A percentile compares a stretch with the other conserved stretches of the same genome.
phyloP scores from a whole-genome alignment of 2,888 invertebrate genomes.

The Himalopsyche kuldschensis region DNA sequence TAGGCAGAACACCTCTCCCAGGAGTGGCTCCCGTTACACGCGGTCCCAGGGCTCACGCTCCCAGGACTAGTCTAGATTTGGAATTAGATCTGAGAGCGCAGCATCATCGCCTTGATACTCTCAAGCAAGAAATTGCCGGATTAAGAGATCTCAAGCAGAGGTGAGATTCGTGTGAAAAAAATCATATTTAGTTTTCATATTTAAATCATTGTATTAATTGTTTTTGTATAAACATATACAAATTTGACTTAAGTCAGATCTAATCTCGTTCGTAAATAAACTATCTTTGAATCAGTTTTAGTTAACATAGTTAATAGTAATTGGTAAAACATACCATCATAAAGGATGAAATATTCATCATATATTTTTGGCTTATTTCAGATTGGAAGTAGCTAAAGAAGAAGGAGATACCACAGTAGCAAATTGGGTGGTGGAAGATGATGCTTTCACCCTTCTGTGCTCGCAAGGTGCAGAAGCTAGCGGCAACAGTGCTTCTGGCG shows the following conservation, averaged over 20 bases:
- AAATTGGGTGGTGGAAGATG: constrained; percentile 84
- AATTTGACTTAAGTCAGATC: not conserved
- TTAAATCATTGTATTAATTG: not conserved
- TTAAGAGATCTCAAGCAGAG: constrained; percentile 78
- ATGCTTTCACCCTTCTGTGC: constrained; percentile 73
- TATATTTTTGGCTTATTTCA: constrained; percentile 42
- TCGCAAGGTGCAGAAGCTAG: not conserved
- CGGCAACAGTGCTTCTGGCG: constrained; percentile 49
- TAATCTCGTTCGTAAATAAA: not conserved
- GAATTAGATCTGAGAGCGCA: constrained; percentile 92
- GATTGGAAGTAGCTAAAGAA: constrained; percentile 81
- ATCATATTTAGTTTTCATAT: not conserved
- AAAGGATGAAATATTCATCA: not conserved
- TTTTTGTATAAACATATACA: not conserved
- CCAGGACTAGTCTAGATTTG: constrained; percentile 87
- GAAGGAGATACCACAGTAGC: constrained; percentile 82
- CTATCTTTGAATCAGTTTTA: not conserved
- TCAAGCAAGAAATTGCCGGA: constrained; percentile 81
- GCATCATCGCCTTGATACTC: constrained; percentile 78
- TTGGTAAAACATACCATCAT: not conserved
- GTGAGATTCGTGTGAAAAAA: constrained; percentile 41
- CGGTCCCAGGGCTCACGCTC: constrained; percentile 58
- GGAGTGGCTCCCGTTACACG: constrained; percentile 34
- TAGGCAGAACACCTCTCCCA: constrained; percentile 61
- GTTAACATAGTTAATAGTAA: too few species aligned